Percentiles rank a stretch among this genome's conserved stretches.
These are phyloP conservation scores for Xestia xanthographa DNA, from an alignment of 2,888 invertebrate species.

Conservation along the genomic window DNA sequence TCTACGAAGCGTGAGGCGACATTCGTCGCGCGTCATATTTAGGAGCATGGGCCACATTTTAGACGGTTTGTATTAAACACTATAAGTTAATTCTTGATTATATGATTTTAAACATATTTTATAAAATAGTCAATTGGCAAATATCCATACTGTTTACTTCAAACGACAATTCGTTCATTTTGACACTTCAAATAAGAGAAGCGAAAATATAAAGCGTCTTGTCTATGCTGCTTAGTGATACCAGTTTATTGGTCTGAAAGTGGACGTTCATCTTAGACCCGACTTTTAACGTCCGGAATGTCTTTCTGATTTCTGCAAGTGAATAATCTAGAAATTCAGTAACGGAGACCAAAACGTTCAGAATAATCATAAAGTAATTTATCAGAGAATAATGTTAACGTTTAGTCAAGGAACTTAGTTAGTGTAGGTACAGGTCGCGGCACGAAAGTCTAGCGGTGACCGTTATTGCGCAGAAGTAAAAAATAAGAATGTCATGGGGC, in stretches of 20 bases:
- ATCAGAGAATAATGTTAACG: too few species aligned
- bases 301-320: neutral
- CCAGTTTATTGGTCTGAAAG: conserved; percentile 44
- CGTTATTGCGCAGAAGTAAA: too few species aligned
- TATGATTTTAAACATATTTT: conserved; percentile 87
- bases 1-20: conserved; percentile 96
- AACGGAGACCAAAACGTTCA: neutral
- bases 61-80: conserved; percentile 78
- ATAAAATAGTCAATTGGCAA: conserved; percentile 88
- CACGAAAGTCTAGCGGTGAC: too few species aligned
- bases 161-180: conserved; percentile 90
- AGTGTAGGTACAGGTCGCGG: too few species aligned
- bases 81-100: conserved; percentile 79
- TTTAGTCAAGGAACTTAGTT: too few species aligned
- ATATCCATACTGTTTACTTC: conserved; percentile 91
- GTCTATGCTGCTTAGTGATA: conserved; percentile 79
- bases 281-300: neutral
- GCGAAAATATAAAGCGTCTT: conserved; percentile 75
- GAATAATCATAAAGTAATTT: neutral
- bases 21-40: conserved; percentile 97
- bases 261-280: neutral
- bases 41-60: conserved; percentile 93
- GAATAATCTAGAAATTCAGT: neutral
- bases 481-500: too few species aligned
- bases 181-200: conserved; percentile 84